Percentiles rank a stretch among this genome's conserved stretches.
These are phyloP conservation scores for Antechinus stuartii DNA, from an alignment of 2,113 vertebrate species.

Conservation along the genomic window DNA sequence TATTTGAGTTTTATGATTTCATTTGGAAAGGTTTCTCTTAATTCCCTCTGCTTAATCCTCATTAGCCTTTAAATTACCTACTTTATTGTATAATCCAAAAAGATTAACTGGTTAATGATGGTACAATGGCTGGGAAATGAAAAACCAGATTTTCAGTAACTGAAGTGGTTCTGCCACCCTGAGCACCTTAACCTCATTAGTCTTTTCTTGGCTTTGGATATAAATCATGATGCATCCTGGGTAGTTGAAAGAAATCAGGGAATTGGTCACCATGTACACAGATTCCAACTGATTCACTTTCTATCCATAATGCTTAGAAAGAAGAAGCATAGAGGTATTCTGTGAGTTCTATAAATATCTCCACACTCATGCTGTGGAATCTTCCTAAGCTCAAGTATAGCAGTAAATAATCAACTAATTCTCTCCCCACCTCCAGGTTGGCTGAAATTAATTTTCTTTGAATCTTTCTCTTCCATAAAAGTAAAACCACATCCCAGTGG, in stretches of 20 bases:
- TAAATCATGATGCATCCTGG: slow-evolving; percentile 1
- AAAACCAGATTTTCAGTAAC: background rate
- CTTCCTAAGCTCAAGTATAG: slow-evolving; percentile 76
- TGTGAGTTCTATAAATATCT: slow-evolving; percentile 61
- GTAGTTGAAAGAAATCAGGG: background rate
- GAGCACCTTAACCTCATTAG: background rate
- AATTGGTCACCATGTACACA: slow-evolving; percentile 24
- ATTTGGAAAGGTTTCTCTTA: slow-evolving; percentile 15
- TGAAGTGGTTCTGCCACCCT: background rate
- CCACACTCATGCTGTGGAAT: slow-evolving; percentile 71
- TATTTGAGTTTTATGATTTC: background rate
- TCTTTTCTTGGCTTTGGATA: background rate
- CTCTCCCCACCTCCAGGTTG: slow-evolving; percentile 72
- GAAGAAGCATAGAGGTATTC: slow-evolving; percentile 31
- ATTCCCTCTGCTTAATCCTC: background rate
- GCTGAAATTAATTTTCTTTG: slow-evolving; percentile 73
- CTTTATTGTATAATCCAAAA: background rate
- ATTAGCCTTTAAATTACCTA: background rate
- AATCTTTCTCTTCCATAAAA: slow-evolving; percentile 58
- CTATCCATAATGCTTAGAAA: background rate
- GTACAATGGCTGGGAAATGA: background rate
- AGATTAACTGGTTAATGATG: slow-evolving; percentile 6
- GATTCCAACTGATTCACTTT: slow-evolving; percentile 35
- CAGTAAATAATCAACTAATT: slow-evolving; percentile 85
- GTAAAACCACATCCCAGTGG: slow-evolving; percentile 63